A percentile compares a stretch with the other conserved stretches of the same genome.
Conservation (phyloP, 2,888 invertebrate species). For the Cyrtodaria siliqua region DNA sequence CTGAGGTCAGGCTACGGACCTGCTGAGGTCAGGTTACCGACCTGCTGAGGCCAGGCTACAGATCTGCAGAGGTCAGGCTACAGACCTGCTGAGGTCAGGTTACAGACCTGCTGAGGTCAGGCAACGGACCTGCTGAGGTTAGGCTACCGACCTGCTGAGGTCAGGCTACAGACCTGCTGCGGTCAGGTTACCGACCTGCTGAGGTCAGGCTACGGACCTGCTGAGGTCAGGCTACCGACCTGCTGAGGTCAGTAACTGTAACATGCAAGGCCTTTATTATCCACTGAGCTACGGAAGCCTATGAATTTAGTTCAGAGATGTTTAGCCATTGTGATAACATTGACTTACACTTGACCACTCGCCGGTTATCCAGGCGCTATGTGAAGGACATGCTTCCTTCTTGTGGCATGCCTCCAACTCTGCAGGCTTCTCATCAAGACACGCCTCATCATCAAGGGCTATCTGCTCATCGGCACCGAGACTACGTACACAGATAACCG, state of each 20-base stretch:
- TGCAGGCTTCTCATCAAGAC: conserved; percentile 90
- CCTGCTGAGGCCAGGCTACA: too few species aligned
- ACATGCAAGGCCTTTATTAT: too few species aligned
- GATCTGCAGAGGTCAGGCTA: background rate
- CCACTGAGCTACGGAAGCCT: too few species aligned
- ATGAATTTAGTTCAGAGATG: too few species aligned
- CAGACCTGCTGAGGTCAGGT: too few species aligned
- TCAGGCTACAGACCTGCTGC: background rate
- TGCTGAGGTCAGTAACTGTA: too few species aligned
- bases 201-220: background rate
- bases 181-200: too few species aligned
- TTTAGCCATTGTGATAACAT: too few species aligned
- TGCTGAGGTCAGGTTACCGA: too few species aligned
- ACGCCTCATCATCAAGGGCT: conserved; percentile 91
- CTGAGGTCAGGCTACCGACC: too few species aligned
- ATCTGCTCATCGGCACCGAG: conserved; percentile 89
- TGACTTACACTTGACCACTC: conserved; percentile 82
- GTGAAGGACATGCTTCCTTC: conserved; percentile 80
- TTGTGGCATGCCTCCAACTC: conserved; percentile 87
- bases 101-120: background rate
- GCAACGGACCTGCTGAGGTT: too few species aligned
- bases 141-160: too few species aligned
- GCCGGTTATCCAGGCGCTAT: conserved; percentile 76
- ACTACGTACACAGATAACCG: conserved; percentile 86
- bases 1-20: background rate